Conservation (phyloP, 2,888 invertebrate species). For the Mycalesis mineus region DNA sequence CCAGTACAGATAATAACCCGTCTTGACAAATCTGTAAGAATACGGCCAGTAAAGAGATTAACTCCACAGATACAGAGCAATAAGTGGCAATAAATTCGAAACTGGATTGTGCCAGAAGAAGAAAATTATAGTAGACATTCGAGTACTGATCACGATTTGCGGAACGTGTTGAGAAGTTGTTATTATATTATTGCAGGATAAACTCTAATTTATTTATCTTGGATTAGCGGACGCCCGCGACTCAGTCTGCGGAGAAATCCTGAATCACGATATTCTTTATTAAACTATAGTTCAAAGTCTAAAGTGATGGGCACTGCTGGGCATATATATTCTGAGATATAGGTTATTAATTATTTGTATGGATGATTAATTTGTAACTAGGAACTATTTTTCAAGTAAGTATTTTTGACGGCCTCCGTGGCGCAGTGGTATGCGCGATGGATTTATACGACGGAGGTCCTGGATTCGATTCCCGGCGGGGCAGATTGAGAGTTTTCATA, state of each 20-base stretch:
- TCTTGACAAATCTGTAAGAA: slow-evolving; percentile 59
- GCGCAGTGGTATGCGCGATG: no score
- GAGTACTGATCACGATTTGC: slow-evolving; percentile 12
- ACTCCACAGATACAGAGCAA: slow-evolving; percentile 42
- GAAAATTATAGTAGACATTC: slow-evolving; percentile 6
- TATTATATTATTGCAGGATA: not conserved
- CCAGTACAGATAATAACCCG: slow-evolving; percentile 60
- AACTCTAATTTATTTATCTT: not conserved
- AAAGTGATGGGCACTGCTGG: no score
- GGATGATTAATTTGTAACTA: no score
- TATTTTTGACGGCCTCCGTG: no score
- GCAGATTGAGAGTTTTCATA: not conserved
- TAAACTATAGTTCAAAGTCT: no score
- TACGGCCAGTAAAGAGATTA: slow-evolving; percentile 58
- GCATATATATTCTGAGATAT: no score
- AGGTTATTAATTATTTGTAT: no score
- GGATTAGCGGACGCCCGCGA: not conserved
- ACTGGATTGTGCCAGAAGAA: slow-evolving; percentile 17
- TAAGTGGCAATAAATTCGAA: slow-evolving; percentile 41
- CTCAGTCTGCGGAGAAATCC: no score
- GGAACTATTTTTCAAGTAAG: no score
- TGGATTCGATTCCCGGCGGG: no score
- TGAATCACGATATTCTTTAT: no score
- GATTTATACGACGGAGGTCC: no score
- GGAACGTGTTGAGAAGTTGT: slow-evolving; percentile 8